Evolutionary conservation across 1,140 invertebrate species (phyloP).

Genomic region (Gryllus bimaculatus): DNA sequence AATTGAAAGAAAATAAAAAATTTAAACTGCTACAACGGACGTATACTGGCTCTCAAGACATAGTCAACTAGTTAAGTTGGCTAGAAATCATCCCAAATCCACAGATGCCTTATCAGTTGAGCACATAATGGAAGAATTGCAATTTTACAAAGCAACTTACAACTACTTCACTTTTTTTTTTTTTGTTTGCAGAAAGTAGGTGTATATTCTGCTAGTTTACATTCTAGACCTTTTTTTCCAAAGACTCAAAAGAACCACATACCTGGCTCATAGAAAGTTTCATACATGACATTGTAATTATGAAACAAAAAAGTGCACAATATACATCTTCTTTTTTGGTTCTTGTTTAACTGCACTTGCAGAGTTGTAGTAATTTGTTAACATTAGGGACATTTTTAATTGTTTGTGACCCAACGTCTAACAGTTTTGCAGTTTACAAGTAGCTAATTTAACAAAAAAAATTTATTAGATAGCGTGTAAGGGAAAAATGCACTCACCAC

Average conservation of each 20-base stretch:
- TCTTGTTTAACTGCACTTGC: neutral
- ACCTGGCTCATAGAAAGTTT: neutral
- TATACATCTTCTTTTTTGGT: neutral
- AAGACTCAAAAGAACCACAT: neutral
- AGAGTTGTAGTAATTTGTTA: neutral
- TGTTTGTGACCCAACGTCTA: neutral
- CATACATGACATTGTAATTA: neutral
- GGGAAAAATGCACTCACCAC: neutral
- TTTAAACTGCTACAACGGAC: neutral
- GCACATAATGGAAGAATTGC: constrained; percentile 4
- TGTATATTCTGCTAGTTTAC: neutral
- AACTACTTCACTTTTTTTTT: neutral
- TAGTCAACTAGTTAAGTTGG: neutral
- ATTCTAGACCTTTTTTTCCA: neutral
- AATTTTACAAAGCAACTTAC: constrained; percentile 1
- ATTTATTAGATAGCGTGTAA: neutral
- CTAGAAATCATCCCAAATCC: neutral
- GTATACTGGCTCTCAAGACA: neutral
- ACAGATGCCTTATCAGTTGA: neutral
- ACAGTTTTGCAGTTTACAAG: neutral
- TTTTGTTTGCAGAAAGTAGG: too few relatives aligned
- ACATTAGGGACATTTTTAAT: neutral
- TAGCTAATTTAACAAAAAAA: neutral
- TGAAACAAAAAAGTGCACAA: neutral
- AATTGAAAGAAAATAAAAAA: neutral